phyloP scores from a whole-genome alignment of 2,888 invertebrate species.

The Halictus quadricinctus region DNA sequence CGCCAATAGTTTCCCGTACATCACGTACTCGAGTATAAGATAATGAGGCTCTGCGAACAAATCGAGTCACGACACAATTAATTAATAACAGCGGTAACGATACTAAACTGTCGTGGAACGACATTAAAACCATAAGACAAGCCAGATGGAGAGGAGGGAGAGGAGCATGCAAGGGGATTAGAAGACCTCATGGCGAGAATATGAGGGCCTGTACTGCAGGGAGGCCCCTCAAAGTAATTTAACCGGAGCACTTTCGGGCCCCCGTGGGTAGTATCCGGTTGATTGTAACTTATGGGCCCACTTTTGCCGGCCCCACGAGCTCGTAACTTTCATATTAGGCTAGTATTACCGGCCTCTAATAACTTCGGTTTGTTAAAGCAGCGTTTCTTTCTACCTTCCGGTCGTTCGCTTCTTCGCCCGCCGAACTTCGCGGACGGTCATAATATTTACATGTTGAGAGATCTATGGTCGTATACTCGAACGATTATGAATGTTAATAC shows the following conservation, averaged over 20 bases:
- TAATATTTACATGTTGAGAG: conserved; percentile 39
- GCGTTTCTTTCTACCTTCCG: conserved; percentile 29
- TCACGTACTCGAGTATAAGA: conserved; percentile 93
- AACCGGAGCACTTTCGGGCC: conserved; percentile 64
- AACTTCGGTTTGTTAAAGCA: conserved; percentile 66
- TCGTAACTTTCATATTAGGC: conserved; percentile 71
- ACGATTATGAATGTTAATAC: conserved; percentile 12
- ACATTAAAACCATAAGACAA: background rate
- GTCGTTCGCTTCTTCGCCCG: conserved; percentile 6
- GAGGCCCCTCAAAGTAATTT: conserved; percentile 65
- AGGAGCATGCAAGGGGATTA: conserved; percentile 50
- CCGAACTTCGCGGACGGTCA: conserved; percentile 5
- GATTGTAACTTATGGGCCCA: conserved; percentile 74
- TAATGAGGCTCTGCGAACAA: conserved; percentile 89
- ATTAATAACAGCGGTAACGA: conserved; percentile 15
- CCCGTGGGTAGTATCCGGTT: conserved; percentile 63
- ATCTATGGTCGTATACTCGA: background rate
- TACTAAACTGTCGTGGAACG: conserved; percentile 13
- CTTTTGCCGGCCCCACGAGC: conserved; percentile 58
- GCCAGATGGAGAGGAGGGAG: background rate
- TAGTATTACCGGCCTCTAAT: conserved; percentile 60
- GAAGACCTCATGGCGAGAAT: conserved; percentile 47
- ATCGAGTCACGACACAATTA: conserved; percentile 20
- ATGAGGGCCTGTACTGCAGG: conserved; percentile 38
- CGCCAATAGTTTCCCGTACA: conserved; percentile 91